Evolutionary conservation across 2,797 vertebrate species (phyloP).

Genomic region (Corythornis leucogaster): DNA sequence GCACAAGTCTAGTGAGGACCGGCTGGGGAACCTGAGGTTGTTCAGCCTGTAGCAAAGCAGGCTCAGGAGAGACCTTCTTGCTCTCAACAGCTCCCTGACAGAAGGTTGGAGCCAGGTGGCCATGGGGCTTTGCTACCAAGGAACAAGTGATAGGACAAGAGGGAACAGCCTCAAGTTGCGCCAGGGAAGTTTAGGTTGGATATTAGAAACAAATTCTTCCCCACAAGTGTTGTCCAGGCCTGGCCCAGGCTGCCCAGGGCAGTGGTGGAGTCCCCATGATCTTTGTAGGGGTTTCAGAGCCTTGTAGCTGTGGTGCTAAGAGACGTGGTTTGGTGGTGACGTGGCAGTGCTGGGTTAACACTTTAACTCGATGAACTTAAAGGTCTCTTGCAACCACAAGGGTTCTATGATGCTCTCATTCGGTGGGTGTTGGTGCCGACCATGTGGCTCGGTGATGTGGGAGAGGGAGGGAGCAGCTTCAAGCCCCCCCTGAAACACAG

Average conservation of each 20-base stretch:
- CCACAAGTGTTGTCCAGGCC: not conserved
- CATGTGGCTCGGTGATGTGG: accelerated
- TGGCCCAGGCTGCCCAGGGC: not conserved
- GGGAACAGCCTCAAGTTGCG: not conserved
- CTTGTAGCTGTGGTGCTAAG: not conserved
- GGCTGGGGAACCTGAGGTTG: too few relatives aligned
- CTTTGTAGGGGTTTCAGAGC: not conserved
- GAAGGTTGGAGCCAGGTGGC: too few relatives aligned
- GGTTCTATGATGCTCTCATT: not conserved
- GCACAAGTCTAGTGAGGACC: not conserved
- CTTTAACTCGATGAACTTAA: not conserved
- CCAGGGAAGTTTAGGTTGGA: not conserved
- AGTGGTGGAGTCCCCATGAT: not conserved
- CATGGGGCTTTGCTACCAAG: too few relatives aligned
- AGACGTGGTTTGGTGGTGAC: not conserved
- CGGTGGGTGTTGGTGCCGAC: not conserved
- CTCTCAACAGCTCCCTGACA: too few relatives aligned
- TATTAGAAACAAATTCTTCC: not conserved
- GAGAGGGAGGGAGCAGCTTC: not conserved
- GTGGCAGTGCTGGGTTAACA: not conserved
- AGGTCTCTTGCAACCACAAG: not conserved
- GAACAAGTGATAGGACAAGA: too few relatives aligned
- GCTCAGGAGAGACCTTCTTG: too few relatives aligned
- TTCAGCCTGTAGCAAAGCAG: too few relatives aligned
- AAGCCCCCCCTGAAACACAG: not conserved